A percentile compares a stretch with the other conserved stretches of the same genome.
These are phyloP conservation scores for Stenichneumon culpator DNA, from an alignment of 2,888 invertebrate species.

Conservation along the genomic window DNA sequence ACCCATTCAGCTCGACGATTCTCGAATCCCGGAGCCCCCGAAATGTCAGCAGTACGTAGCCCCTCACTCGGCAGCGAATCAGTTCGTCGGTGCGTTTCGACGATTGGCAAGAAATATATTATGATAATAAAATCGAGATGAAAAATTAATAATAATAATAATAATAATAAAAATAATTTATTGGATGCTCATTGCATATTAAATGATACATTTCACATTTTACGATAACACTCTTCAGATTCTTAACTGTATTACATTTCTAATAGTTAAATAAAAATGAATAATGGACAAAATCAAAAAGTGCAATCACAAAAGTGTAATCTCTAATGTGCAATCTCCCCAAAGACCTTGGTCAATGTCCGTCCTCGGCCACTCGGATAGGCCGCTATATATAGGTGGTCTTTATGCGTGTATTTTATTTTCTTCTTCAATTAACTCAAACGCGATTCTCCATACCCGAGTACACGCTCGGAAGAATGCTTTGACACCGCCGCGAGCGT, in stretches of 20 bases:
- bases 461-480: conserved; percentile 50
- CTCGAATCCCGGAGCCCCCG: conserved; percentile 6
- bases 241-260: too few relatives aligned
- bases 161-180: too few relatives aligned
- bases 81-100: not conserved
- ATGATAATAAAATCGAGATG: not conserved
- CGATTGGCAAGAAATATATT: not conserved
- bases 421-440: conserved; percentile 8
- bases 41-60: conserved; percentile 11
- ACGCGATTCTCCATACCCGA: conserved; percentile 30
- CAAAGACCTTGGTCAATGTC: conserved; percentile 53
- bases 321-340: not conserved
- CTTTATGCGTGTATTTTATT: not conserved
- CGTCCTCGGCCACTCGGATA: not conserved
- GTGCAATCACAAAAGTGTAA: too few relatives aligned
- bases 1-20: conserved; percentile 30
- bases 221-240: too few relatives aligned
- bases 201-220: too few relatives aligned
- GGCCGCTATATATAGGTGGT: conserved; percentile 15
- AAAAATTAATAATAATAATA: not conserved
- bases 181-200: too few relatives aligned
- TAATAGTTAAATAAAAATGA: not conserved
- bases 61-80: not conserved
- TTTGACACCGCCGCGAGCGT: conserved; percentile 52
- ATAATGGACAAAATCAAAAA: not conserved